Percentiles rank a stretch among this genome's conserved stretches.
Conservation (phyloP, 2,113 vertebrate genomes). For the Rhagologus leucostigma region DNA sequence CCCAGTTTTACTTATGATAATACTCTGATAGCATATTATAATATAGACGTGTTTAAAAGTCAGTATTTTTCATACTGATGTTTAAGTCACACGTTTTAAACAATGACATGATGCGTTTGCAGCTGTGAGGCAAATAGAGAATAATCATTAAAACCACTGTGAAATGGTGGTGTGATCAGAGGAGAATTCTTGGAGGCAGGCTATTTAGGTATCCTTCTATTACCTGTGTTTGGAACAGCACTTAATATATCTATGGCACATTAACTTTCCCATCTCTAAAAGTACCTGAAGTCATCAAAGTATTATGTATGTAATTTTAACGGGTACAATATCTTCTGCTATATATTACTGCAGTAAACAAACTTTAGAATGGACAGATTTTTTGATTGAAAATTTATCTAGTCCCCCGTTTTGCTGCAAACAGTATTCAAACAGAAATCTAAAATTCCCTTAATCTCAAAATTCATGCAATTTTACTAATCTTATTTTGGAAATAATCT, state of each 20-base stretch:
- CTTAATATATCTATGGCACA: neutral
- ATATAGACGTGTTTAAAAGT: neutral
- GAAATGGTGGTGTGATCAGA: neutral
- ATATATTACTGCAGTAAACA: neutral
- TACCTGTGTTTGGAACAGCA: neutral
- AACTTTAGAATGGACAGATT: neutral
- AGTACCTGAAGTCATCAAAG: neutral
- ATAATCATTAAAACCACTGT: neutral
- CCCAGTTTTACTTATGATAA: neutral
- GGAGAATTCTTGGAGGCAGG: neutral
- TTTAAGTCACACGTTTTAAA: neutral
- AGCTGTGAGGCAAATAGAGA: neutral
- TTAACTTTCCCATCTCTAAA: neutral
- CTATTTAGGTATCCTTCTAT: neutral
- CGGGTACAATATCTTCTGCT: neutral
- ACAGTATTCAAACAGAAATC: neutral
- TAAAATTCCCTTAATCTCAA: neutral
- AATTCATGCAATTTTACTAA: neutral
- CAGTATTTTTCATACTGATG: neutral
- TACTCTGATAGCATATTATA: neutral
- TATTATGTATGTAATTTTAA: neutral
- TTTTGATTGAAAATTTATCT: neutral
- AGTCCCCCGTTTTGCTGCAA: neutral
- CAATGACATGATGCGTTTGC: neutral
- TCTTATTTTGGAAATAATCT: neutral